Evolutionary conservation across 2,888 invertebrate genomes (phyloP).

Genomic region (Liopterus haemorrhoidalis): DNA sequence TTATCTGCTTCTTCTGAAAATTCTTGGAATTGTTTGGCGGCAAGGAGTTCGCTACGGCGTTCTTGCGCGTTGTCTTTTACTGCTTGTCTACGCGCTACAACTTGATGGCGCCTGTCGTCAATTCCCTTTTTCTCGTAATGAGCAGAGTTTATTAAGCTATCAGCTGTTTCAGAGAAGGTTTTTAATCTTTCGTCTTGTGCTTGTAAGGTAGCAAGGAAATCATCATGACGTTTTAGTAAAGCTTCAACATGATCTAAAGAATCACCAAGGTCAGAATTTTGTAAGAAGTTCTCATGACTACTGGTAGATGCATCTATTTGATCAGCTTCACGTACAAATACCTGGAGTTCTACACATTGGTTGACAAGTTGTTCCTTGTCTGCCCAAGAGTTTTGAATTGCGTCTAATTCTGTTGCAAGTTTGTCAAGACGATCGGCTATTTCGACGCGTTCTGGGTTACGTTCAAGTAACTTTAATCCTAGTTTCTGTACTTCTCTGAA

Average conservation of each 20-base stretch:
- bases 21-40: slow-evolving; percentile 84
- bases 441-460: slow-evolving; percentile 69
- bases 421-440: slow-evolving; percentile 69
- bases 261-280: slow-evolving; percentile 79
- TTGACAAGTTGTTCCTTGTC: slow-evolving; percentile 80
- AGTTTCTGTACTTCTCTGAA: slow-evolving; percentile 76
- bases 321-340: slow-evolving; percentile 93
- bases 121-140: slow-evolving; percentile 78
- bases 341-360: slow-evolving; percentile 82
- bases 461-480: slow-evolving; percentile 66
- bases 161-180: slow-evolving; percentile 76
- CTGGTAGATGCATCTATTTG: slow-evolving; percentile 93
- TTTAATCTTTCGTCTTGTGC: slow-evolving; percentile 90
- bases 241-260: slow-evolving; percentile 90
- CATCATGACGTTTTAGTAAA: slow-evolving; percentile 84
- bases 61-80: slow-evolving; percentile 71
- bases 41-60: slow-evolving; percentile 68
- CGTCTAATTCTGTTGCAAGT: slow-evolving; percentile 67
- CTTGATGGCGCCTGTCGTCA: slow-evolving; percentile 65
- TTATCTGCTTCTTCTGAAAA: slow-evolving; percentile 91
- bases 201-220: slow-evolving; percentile 83
- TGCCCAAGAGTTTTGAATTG: slow-evolving; percentile 73
- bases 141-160: slow-evolving; percentile 67
- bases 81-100: slow-evolving; percentile 64
- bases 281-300: slow-evolving; percentile 89